Percentiles rank a stretch among this genome's conserved stretches.
These are phyloP conservation scores for Sarcophaga rosellei DNA, from an alignment of 2,888 invertebrate species.

Conservation along the genomic window DNA sequence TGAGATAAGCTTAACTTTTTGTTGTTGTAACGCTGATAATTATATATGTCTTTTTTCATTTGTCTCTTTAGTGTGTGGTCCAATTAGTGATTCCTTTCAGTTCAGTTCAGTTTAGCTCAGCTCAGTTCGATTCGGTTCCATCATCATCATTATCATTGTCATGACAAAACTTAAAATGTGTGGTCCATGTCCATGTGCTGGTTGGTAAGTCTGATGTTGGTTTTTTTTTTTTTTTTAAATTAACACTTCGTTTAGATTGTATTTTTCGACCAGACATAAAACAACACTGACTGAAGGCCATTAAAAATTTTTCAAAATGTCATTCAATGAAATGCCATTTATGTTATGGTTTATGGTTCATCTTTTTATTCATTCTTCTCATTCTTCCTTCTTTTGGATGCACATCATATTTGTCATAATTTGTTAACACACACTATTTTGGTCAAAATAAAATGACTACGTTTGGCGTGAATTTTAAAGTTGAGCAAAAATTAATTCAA, in stretches of 20 bases:
- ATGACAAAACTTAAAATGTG: conserved; percentile 44
- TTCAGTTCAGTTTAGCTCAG: conserved; percentile 36
- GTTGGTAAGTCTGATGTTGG: not conserved
- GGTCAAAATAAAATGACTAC: too few species aligned
- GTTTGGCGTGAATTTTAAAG: too few species aligned
- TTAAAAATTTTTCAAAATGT: conserved; percentile 24
- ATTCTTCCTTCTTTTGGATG: not conserved
- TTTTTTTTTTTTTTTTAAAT: not conserved
- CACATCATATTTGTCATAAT: not conserved
- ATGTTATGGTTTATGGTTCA: not conserved
- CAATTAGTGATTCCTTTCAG: conserved; percentile 50
- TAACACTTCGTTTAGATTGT: conserved; percentile 19
- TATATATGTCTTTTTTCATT: conserved; percentile 5
- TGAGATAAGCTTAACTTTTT: conserved; percentile 48
- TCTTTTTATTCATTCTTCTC: not conserved
- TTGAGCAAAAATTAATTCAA: too few species aligned
- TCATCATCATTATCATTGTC: not conserved
- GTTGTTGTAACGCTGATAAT: conserved; percentile 45
- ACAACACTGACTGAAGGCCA: conserved; percentile 45
- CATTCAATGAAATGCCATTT: conserved; percentile 52
- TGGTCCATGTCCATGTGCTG: conserved; percentile 42
- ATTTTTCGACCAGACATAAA: not conserved
- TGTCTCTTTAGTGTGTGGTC: conserved; percentile 56
- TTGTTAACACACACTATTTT: too few species aligned
- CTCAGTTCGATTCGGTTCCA: conserved; percentile 39